phyloP scores from a whole-genome alignment of 2,888 invertebrate genomes.

The Lasioglossum morio region DNA sequence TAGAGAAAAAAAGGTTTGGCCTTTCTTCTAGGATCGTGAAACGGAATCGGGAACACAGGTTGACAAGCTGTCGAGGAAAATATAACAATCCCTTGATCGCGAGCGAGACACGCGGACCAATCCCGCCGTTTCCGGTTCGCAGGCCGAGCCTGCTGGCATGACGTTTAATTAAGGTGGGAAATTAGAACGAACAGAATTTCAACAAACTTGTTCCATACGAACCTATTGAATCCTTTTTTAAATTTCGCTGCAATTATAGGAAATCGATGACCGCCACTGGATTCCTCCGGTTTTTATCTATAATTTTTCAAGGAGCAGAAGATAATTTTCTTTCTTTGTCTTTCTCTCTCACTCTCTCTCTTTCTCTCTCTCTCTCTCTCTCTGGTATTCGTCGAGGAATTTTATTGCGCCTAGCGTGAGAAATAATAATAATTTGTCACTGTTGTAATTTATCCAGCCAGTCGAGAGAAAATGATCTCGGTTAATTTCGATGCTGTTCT shows the following conservation, averaged over 20 bases:
- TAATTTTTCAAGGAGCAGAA: not conserved
- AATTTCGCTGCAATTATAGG: not conserved
- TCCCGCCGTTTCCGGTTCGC: not conserved
- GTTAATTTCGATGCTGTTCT: not conserved
- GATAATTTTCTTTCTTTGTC: not conserved
- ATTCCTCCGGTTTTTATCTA: not conserved
- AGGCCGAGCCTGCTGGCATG: not conserved
- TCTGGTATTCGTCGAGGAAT: not conserved
- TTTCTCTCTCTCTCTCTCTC: not conserved
- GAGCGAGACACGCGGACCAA: not conserved
- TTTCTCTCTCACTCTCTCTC: not conserved
- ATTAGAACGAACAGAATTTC: conserved; percentile 16
- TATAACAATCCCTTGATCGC: not conserved
- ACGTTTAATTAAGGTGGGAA: conserved; percentile 25
- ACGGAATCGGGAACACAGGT: not conserved
- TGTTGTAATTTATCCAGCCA: not conserved
- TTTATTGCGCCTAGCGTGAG: not conserved
- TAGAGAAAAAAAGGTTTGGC: not conserved
- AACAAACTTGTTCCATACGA: not conserved
- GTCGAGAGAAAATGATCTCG: not conserved
- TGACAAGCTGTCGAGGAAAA: not conserved
- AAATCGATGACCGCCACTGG: conserved; percentile 5
- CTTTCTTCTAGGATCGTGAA: not conserved
- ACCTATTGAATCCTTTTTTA: conserved; percentile 19
- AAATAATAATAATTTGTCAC: not conserved